Base-by-base conservation (phyloP, 2,113 vertebrate species). In the Platichthys flesus region DNA sequence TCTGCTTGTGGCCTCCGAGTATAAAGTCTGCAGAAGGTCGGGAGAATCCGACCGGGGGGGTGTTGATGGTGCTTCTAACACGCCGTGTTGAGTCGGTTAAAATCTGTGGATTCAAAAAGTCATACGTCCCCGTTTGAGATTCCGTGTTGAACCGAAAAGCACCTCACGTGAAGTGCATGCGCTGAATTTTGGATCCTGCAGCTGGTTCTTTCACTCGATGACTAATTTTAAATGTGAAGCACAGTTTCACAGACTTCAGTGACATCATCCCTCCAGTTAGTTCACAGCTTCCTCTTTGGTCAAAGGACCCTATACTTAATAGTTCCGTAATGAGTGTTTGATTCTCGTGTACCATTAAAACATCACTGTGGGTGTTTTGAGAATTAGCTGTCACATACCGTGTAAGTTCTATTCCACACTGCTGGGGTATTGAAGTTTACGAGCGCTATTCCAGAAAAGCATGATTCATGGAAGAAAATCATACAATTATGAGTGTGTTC, bases 191-290 rank as follows among this genome's bases (percentile, higher is more conserved):
- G 49, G 42, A 74, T 72, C 24, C 21, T 54, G 67, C 63, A 79
- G 78, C 74, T 87, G 83, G 79, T 82, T 71, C 61, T 71, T 18
- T 59, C 49, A 61, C 69, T 77, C 42, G 78, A 79, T 51, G 67
- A 59, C 74, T 69, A 31, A 20, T 70, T 82, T 84, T 66, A 83
- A 84, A 54, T 8, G 20, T 5, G 20, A 85, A 85, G 72, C 64
- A 81, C 61, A 85, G 83, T 74, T 85, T 76, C 65, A 81, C 74
- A 76, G 71, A 49, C 90, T 49, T 64, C 86, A 84, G 82, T 82
- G 79, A 88, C 79, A 89, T 85, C 31, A 92, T 90, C 90, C 85
- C 81, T 76, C 62, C 74, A 74, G 76, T 89, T 83, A 63, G 80
- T 91, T 90, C 85, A 82, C 82, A 83, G 78, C 89, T 91, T 91